These are phyloP conservation scores for Heliconius ethilla DNA, from an alignment of 2,888 invertebrate species.

Conservation along the genomic window DNA sequence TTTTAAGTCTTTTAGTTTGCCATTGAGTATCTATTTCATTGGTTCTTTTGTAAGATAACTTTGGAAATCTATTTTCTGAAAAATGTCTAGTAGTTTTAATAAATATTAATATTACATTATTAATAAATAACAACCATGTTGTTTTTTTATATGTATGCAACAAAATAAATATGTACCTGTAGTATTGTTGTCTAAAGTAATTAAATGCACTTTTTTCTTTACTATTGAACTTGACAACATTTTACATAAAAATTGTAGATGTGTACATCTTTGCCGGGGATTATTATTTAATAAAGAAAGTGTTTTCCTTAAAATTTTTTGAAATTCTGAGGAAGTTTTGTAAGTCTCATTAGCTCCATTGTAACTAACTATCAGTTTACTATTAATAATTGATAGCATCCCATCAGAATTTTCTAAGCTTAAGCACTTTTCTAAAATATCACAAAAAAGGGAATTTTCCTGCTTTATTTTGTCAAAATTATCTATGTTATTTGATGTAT, in stretches of 20 bases:
- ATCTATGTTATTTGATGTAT: constrained; percentile 28
- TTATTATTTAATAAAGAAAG: constrained; percentile 49
- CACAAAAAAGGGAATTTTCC: constrained; percentile 53
- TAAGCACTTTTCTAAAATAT: constrained; percentile 58
- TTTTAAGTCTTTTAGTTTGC: constrained; percentile 44
- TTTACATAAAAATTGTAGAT: constrained; percentile 59
- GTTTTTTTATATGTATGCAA: not conserved
- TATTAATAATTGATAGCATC: constrained; percentile 59
- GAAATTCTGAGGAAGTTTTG: constrained; percentile 53
- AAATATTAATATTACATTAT: constrained; percentile 4
- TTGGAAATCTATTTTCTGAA: constrained; percentile 5
- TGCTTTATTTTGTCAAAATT: constrained; percentile 34
- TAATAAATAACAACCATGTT: not conserved
- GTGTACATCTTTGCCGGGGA: constrained; percentile 58
- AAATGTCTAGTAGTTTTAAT: constrained; percentile 17
- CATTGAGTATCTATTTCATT: constrained; percentile 19
- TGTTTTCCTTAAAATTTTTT: constrained; percentile 50
- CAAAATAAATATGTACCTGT: constrained; percentile 42
- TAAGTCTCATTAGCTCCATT: constrained; percentile 49
- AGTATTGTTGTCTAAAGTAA: constrained; percentile 54
- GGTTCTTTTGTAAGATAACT: constrained; percentile 26
- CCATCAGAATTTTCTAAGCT: constrained; percentile 53
- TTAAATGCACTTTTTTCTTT: constrained; percentile 56
- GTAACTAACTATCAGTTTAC: constrained; percentile 55
- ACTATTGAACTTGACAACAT: constrained; percentile 48